Conservation (phyloP, 1,140 invertebrate species). For the Monomorium pharaonis region DNA sequence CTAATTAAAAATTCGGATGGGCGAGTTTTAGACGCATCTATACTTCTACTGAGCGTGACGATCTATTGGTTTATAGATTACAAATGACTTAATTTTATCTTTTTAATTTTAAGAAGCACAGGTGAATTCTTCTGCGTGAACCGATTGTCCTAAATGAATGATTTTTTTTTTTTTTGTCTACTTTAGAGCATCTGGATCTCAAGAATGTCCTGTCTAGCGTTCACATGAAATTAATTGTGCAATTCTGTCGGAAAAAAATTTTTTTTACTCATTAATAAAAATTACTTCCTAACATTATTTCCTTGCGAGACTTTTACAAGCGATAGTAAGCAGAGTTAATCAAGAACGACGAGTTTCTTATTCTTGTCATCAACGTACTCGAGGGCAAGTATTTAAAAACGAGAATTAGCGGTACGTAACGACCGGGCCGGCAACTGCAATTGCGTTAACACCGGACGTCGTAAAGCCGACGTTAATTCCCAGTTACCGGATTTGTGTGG, state of each 20-base stretch:
- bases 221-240: background rate
- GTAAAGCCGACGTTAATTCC: constrained; percentile 56
- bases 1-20: background rate
- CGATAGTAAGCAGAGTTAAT: background rate
- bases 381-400: background rate
- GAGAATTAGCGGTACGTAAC: background rate
- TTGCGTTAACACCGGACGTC: constrained; percentile 65
- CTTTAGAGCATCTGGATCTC: background rate
- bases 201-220: background rate
- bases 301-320: background rate
- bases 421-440: constrained; percentile 27
- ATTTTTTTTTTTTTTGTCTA: background rate
- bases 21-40: background rate
- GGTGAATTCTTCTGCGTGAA: background rate
- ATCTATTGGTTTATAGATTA: background rate
- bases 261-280: background rate
- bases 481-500: constrained; percentile 68
- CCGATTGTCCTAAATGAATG: background rate
- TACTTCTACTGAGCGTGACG: background rate
- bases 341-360: background rate
- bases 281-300: background rate
- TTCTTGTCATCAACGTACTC: background rate
- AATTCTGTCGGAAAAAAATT: background rate
- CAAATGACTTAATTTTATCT: background rate
- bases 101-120: background rate